Evolutionary conservation across 1,140 invertebrate species (phyloP), one percentile per base, ranked within the genome.

Genomic region (Chlorops oryzae): DNA sequence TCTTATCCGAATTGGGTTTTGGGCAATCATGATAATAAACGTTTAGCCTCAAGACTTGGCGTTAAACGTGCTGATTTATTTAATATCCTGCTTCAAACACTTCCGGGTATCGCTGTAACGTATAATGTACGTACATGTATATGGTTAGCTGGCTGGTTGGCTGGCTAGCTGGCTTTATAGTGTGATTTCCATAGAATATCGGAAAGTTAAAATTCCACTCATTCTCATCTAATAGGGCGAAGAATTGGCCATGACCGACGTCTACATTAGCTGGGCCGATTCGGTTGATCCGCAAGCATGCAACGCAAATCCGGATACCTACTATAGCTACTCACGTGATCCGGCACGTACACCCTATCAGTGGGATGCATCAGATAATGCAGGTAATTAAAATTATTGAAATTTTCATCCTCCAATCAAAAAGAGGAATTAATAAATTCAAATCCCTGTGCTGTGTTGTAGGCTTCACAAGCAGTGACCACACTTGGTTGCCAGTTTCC

Each of bases 161-260:
- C 15, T 32, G 28, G 15, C 15, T 15, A 32, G 28, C 15, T 32
- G 9, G 28, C 28, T 15, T 32, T 10, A 32, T 32, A 32, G 15
- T 32, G 15, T 23, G 32, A 17, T 32, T 17, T 46, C n/a, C n/a
- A n/a, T n/a, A n/a, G n/a, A n/a, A n/a, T n/a, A n/a, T n/a, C n/a
- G n/a, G n/a, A n/a, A n/a, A n/a, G n/a, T n/a, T n/a, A 32, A 32
- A 32, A 15, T 20, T 17, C 35, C 3, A 9, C 18, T 47, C 21
- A 2, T 23, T 47, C 7, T 10, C 28, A 45, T 1, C 17, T 43
- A 37, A 23, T 61, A 87, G 74, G 88, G 88, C 10, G 88, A 91
- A 69, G 89, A 92, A 68, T 78, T 92, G 17, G 88, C 83, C 0
- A 90, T 91, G 85, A 73, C 76, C 9, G 80, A 90, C 67, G 80